These are phyloP conservation scores for Drosophila pectinifera DNA, from an alignment of 1,140 invertebrate species.

Conservation along the genomic window DNA sequence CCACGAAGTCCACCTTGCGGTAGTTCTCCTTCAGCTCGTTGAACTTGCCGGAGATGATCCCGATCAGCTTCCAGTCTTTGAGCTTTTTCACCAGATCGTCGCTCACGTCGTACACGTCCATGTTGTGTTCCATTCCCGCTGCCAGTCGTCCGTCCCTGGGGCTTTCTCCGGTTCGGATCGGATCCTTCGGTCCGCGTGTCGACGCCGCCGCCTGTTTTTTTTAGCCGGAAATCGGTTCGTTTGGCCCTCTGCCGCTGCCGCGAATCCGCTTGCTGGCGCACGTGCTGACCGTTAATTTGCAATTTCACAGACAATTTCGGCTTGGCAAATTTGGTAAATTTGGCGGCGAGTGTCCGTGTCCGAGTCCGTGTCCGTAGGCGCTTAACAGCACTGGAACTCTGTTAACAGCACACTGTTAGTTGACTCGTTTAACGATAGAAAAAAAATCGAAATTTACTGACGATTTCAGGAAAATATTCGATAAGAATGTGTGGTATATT, in stretches of 20 bases:
- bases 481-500: too few relatives aligned
- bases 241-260: slow-evolving; percentile 22
- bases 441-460: too few relatives aligned
- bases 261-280: slow-evolving; percentile 16
- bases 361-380: too few relatives aligned
- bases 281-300: slow-evolving; percentile 42
- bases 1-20: slow-evolving; percentile 82
- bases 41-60: slow-evolving; percentile 79
- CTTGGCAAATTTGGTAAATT: slow-evolving; percentile 11
- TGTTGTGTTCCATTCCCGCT: slow-evolving; percentile 36
- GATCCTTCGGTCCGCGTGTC: slow-evolving; percentile 66
- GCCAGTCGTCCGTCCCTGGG: slow-evolving; percentile 23
- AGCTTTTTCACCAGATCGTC: slow-evolving; percentile 82
- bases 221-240: slow-evolving; percentile 51
- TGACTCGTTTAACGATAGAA: too few relatives aligned
- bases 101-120: slow-evolving; percentile 83
- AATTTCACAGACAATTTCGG: slow-evolving; percentile 56
- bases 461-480: too few relatives aligned
- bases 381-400: too few relatives aligned
- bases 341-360: slow-evolving; percentile 1
- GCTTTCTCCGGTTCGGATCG: slow-evolving; percentile 25
- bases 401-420: too few relatives aligned
- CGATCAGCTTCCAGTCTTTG: slow-evolving; percentile 78
- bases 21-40: slow-evolving; percentile 83
- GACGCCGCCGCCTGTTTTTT: slow-evolving; percentile 72